Conservation (phyloP, 23 tunicate species). For the Trididemnum clinides region DNA sequence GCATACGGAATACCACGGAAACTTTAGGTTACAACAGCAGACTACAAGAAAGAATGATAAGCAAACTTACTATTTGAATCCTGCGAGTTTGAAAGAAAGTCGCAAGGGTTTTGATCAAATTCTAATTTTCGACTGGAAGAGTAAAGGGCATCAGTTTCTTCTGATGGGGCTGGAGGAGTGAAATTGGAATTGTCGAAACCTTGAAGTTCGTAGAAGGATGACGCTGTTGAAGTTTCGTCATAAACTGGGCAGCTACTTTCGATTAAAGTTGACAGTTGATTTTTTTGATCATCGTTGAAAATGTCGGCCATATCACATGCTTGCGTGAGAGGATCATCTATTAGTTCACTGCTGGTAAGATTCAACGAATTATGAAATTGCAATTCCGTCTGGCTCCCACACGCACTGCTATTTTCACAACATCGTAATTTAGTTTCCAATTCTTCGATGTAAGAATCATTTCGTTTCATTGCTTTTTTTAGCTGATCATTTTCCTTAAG, state of each 20-base stretch:
- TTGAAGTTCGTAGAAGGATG: conserved; percentile 5
- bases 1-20: no score
- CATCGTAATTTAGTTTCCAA: conserved; percentile 46
- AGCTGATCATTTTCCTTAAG: conserved; percentile 63
- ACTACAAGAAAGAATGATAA: neutral
- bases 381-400: neutral
- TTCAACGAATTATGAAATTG: neutral
- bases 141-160: neutral
- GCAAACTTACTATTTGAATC: neutral
- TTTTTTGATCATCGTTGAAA: neutral
- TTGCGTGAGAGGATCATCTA: neutral
- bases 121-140: conserved; percentile 12
- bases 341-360: neutral
- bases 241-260: neutral
- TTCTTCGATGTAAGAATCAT: conserved; percentile 50
- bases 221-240: conserved; percentile 35
- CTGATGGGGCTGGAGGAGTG: neutral
- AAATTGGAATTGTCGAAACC: neutral
- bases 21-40: neutral
- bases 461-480: conserved; percentile 55
- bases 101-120: neutral
- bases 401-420: neutral
- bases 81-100: neutral
- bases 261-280: neutral
- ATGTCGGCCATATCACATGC: neutral